Percentiles rank a stretch among this genome's conserved stretches.
Evolutionary conservation across 2,113 vertebrate species (phyloP).

Genomic region (Canis aureus): DNA sequence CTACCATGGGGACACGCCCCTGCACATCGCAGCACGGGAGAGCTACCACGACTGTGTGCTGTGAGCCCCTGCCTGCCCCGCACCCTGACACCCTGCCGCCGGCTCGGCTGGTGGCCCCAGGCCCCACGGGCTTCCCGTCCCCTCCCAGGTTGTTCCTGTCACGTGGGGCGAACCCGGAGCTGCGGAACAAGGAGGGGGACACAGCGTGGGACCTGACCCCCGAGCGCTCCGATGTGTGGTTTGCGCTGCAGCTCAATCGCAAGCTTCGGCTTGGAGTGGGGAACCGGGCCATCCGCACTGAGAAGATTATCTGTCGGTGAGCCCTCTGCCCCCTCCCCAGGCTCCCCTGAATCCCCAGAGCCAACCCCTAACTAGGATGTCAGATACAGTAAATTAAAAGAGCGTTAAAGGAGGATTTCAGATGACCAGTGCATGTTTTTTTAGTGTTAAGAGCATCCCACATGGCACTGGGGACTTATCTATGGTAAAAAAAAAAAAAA

Average conservation of each 20-base stretch:
- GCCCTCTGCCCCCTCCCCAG: not conserved
- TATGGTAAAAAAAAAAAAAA: not conserved
- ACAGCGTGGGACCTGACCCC: constrained; percentile 91
- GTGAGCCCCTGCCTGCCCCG: constrained; percentile 84
- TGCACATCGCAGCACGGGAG: constrained; percentile 94
- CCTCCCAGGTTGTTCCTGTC: constrained; percentile 93
- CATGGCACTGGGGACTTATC: not conserved
- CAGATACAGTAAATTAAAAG: not conserved
- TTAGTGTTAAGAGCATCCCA: not conserved
- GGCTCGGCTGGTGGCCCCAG: rapidly evolving
- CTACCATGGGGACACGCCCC: constrained; percentile 94
- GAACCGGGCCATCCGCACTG: constrained; percentile 92
- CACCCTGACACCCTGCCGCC: rapidly evolving
- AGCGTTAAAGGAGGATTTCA: not conserved
- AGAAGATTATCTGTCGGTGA: constrained; percentile 95
- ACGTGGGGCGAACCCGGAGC: constrained; percentile 93
- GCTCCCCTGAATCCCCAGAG: not conserved
- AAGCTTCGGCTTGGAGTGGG: constrained; percentile 92
- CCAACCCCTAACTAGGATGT: not conserved
- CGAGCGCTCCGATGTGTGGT: constrained; percentile 93
- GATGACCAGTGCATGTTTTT: not conserved
- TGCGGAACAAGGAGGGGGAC: constrained; percentile 94
- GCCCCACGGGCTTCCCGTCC: too few relatives aligned
- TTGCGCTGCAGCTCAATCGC: constrained; percentile 94
- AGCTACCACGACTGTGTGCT: constrained; percentile 94